Evolutionary conservation across 2,888 invertebrate species (phyloP).

Genomic region (Beris morrisii): DNA sequence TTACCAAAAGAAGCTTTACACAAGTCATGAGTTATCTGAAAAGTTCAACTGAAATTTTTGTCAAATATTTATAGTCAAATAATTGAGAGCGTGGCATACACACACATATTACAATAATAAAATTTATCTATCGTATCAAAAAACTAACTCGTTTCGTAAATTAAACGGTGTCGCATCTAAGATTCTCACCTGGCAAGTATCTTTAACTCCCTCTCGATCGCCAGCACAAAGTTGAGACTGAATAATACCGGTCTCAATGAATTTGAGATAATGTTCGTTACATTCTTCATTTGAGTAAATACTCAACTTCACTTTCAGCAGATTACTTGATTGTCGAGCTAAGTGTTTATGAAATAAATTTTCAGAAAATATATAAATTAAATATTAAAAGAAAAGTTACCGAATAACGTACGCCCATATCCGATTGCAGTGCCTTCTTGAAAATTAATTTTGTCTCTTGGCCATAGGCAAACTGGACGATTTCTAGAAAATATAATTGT

Average conservation of each 20-base stretch:
- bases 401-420: constrained; percentile 29
- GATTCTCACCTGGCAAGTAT: constrained; percentile 25
- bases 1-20: no score
- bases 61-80: no score
- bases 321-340: constrained; percentile 23
- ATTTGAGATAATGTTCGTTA: constrained; percentile 17
- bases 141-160: no score
- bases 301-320: constrained; percentile 28
- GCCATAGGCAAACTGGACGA: constrained; percentile 32
- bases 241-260: background rate
- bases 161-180: no score
- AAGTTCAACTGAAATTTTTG: no score
- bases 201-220: constrained; percentile 13
- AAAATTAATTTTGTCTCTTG: background rate
- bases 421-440: constrained; percentile 28
- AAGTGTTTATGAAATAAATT: background rate
- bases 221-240: constrained; percentile 21
- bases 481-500: background rate
- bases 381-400: constrained; percentile 13
- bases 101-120: no score
- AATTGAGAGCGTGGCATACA: no score
- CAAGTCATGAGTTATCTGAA: no score
- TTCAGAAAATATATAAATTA: background rate
- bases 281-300: constrained; percentile 30
- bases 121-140: no score